These are phyloP conservation scores for Platyscapa corneri DNA, from an alignment of 1,140 invertebrate genomes.

Conservation along the genomic window DNA sequence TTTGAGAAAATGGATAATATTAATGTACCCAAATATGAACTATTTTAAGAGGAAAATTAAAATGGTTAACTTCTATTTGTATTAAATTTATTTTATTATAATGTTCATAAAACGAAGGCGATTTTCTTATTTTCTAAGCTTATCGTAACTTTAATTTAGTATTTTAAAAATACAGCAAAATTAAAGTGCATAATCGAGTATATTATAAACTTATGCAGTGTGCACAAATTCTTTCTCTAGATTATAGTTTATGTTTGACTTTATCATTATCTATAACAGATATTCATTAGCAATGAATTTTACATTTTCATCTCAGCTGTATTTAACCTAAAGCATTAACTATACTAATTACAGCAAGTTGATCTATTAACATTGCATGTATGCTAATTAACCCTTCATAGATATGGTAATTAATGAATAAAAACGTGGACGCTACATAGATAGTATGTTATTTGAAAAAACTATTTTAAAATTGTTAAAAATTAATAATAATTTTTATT, in stretches of 20 bases:
- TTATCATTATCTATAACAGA: not conserved
- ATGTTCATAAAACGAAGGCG: not conserved
- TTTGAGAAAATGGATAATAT: no score
- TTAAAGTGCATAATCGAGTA: not conserved
- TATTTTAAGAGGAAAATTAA: no score
- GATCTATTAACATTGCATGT: no score
- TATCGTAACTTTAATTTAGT: not conserved
- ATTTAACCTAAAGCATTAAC: not conserved
- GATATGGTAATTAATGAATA: no score
- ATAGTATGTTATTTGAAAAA: no score
- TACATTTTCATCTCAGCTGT: not conserved
- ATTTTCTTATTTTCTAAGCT: not conserved
- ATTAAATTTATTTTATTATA: not conserved
- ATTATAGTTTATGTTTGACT: not conserved
- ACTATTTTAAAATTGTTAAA: no score
- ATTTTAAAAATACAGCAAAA: not conserved
- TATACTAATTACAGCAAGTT: no score
- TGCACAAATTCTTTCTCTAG: not conserved
- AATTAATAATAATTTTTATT: no score
- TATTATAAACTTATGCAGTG: not conserved
- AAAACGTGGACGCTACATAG: no score
- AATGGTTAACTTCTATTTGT: not conserved
- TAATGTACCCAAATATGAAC: no score
- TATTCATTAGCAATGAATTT: not conserved
- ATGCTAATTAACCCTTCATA: no score